These are phyloP conservation scores for Poecilia gillii DNA, from an alignment of 2,797 vertebrate genomes.

Conservation along the genomic window DNA sequence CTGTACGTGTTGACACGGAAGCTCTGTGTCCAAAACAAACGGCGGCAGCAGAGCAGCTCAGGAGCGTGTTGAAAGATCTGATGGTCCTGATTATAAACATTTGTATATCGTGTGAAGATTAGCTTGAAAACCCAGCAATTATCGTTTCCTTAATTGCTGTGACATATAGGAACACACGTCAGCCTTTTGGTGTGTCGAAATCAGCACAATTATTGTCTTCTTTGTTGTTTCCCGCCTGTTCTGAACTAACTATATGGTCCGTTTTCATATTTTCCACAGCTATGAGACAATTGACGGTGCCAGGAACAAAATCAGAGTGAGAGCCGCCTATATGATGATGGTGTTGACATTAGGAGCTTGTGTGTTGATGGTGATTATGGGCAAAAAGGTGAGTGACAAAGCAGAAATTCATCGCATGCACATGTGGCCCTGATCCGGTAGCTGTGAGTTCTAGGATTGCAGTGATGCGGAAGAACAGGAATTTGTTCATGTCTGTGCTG, in stretches of 20 bases:
- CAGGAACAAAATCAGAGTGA: conserved; percentile 87
- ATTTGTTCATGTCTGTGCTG: neutral
- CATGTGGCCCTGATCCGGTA: neutral
- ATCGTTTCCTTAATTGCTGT: neutral
- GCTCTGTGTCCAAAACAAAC: neutral
- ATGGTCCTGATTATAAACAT: conserved; percentile 4
- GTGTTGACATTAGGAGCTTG: conserved; percentile 83
- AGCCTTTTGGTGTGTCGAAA: neutral
- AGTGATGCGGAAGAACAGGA: neutral
- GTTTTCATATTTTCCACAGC: conserved; percentile 68
- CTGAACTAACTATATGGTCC: neutral
- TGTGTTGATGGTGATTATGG: conserved; percentile 79
- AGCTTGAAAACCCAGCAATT: conserved; percentile 1
- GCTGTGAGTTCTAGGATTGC: neutral
- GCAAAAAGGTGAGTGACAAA: conserved; percentile 87
- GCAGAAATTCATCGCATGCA: neutral
- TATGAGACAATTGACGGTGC: conserved; percentile 87
- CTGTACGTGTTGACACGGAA: neutral
- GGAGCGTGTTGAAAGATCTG: neutral
- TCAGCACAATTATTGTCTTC: neutral
- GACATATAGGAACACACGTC: neutral
- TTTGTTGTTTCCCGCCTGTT: neutral
- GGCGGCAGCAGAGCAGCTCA: neutral
- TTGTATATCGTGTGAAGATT: conserved; percentile 3
- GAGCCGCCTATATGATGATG: conserved; percentile 88